These are phyloP conservation scores for Myiothlypis chrysogaster DNA, from an alignment of 2,797 vertebrate genomes.

Conservation along the genomic window DNA sequence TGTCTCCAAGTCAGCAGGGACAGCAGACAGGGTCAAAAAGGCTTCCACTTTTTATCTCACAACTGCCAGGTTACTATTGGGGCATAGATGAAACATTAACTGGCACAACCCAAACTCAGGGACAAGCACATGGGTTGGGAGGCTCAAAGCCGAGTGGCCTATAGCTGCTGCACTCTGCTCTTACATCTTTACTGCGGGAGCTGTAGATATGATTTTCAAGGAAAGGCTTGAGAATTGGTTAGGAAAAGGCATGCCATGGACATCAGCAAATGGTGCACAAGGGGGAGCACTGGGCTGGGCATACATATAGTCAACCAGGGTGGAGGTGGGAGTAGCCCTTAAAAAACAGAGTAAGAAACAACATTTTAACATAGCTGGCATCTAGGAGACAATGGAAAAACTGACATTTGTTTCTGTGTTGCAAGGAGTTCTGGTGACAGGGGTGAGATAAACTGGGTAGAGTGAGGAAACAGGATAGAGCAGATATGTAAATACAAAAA, in stretches of 20 bases:
- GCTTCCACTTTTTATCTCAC: neutral
- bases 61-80: neutral
- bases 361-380: neutral
- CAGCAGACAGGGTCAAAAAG: neutral
- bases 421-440: neutral
- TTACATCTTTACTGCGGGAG: neutral
- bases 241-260: neutral
- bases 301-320: neutral
- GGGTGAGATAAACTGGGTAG: constrained; percentile 44
- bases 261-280: neutral
- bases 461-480: neutral
- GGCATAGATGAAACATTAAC: neutral
- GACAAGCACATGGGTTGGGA: neutral
- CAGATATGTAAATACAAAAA: neutral
- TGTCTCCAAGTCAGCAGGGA: neutral
- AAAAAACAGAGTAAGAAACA: neutral
- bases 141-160: neutral
- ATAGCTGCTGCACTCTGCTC: neutral
- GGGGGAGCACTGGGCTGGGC: neutral
- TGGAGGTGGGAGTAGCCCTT: constrained; percentile 33
- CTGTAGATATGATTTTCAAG: neutral
- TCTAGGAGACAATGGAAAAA: constrained; percentile 37
- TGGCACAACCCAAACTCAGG: neutral
- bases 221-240: neutral
- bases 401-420: neutral